These are phyloP conservation scores for Zygaena filipendulae DNA, from an alignment of 2,888 invertebrate genomes.

Conservation along the genomic window DNA sequence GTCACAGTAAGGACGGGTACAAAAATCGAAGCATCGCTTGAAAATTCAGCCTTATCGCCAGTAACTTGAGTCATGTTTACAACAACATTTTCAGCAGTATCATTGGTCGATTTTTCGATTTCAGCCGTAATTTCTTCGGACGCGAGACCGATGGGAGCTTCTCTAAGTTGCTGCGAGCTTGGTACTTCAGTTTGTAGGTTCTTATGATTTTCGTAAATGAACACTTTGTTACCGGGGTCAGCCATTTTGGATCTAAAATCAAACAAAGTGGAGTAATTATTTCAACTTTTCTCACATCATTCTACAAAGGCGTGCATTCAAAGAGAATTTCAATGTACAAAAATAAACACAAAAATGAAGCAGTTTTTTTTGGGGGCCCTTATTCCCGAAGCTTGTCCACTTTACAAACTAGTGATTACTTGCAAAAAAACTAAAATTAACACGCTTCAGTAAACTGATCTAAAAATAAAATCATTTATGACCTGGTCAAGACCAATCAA, in stretches of 20 bases:
- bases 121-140: slow-evolving; percentile 5
- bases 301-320: neutral
- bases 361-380: too few species aligned
- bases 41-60: slow-evolving; percentile 5
- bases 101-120: too few species aligned
- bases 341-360: slow-evolving; percentile 4
- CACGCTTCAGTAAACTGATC: too few species aligned
- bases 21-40: slow-evolving; percentile 16
- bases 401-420: too few species aligned
- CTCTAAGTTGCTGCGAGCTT: slow-evolving; percentile 30
- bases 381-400: too few species aligned
- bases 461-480: too few species aligned
- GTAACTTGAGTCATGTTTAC: slow-evolving; percentile 5
- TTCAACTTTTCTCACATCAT: neutral
- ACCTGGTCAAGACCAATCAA: too few species aligned
- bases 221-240: slow-evolving; percentile 23
- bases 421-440: too few species aligned
- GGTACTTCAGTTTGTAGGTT: slow-evolving; percentile 41
- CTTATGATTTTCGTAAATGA: slow-evolving; percentile 22
- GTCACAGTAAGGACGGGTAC: slow-evolving; percentile 43
- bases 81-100: slow-evolving; percentile 17
- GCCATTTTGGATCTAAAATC: slow-evolving; percentile 31
- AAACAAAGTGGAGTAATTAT: too few species aligned
- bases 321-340: slow-evolving; percentile 1
- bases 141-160: slow-evolving; percentile 8